Base-by-base conservation (phyloP, 2,113 vertebrate species). In the Rhinopomastus cyanomelas region DNA sequence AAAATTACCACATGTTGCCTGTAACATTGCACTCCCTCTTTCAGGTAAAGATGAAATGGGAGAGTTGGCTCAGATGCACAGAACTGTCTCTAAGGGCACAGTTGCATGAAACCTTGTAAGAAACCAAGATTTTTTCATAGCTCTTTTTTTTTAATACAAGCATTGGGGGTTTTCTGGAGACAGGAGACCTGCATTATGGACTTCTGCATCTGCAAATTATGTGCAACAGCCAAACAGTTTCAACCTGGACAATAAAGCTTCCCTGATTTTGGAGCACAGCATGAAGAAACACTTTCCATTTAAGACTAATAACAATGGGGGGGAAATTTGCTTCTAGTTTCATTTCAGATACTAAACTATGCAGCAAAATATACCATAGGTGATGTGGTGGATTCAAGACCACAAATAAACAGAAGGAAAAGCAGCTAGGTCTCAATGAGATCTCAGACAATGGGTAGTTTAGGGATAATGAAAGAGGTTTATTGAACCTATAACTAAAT, bases 131-230 rank as follows among this genome's bases (percentile, higher is more conserved):
- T 81, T 57, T 75, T 23, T 36, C 12, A 11, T 30, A 23, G 26
- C 8, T 39, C 6, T 3, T 68, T 88, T 53, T 42, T n/a, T 18
- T 30, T n/a, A 37, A 56, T 39, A 3, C 6, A 27, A 44, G 30
- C 11, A 11, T 42, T 42, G 15, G 11, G 12, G 6, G 0, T 0
- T 51, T 61, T 42, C 59, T 11, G n/a, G 26, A 59, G 32, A 16
- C 21, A 51, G 20, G 5, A 68, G 26, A 44, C 21, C 21, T 30
- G 8, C 9, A 20, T 51, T 78, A 57, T 19, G 27, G 46, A n/a
- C 9, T 46, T 57, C 11, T 23, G 7, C 29, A 34, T 20, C n/a
- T 55, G 17, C 32, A 78, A 51, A 51, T 67, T 42, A 4, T 14
- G 2, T 66, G 25, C 17, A 71, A 74, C 17, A 55, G 17, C 14